Base-by-base conservation (phyloP, 2,113 vertebrate species). In the Nycticebus coucang region DNA sequence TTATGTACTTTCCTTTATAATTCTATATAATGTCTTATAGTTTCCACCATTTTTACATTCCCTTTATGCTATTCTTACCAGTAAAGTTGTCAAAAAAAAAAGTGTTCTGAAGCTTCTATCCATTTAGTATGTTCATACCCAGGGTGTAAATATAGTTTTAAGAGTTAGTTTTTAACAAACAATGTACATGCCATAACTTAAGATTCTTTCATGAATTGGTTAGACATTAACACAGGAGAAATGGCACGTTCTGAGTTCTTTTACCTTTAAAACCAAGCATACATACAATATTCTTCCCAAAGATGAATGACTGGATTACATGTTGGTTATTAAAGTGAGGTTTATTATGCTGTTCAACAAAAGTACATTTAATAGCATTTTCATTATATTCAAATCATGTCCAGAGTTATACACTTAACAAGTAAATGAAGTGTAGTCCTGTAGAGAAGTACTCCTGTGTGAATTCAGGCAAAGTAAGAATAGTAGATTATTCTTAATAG, bases 381-480 rank as follows among this genome's bases (percentile, higher is more conserved):
- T 97, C 82, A 95, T 98, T 97, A 94, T 89, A 78, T 93, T 96
- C 96, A 94, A 97, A 98, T 97, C 97, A 30, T 35, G 97, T 85
- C 81, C 77, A 94, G 72, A 95, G 95, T 92, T 91, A 95, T 45
- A 92, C 57, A 95, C 80, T 95, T 90, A 97, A 97, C 93, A 87
- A 96, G 26, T 88, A 98, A 97, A 98, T 97, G 96, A 97, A 72
- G 14, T 95, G 50, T 81, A 81, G 92, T 95, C 93, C 96, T 94
- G 78, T 81, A 68, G 94, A 97, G 89, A 98, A 97, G 97, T 95
- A 97, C 35, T 95, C 85, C 78, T 91, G 41, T 97, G 96, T 96
- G 89, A 97, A 97, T 98, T 97, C 86, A 97, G 85, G 90, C 80
- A 97, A 96, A 94, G 89, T 22, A 96, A 96, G 82, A 80, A 93